phyloP scores from a whole-genome alignment of 2,797 vertebrate genomes.

The Anguilla pacifica region DNA sequence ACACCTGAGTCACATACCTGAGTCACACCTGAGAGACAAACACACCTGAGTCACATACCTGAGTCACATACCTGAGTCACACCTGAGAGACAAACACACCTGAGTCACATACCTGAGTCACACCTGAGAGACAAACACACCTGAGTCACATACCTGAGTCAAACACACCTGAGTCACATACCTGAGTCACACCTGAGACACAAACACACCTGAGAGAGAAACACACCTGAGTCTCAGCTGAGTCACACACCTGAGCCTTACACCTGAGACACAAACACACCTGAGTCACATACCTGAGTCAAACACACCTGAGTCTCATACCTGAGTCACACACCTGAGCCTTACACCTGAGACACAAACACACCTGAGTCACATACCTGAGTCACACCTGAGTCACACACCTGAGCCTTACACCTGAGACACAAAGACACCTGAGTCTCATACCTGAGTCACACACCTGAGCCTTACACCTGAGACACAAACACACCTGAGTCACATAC shows the following conservation, averaged over 20 bases:
- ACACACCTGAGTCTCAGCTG: constrained; percentile 73
- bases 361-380: neutral
- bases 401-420: constrained; percentile 71
- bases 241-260: neutral
- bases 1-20: neutral
- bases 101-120: constrained; percentile 70
- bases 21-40: constrained; percentile 71
- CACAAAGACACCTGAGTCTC: neutral
- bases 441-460: neutral
- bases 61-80: constrained; percentile 71
- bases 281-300: neutral
- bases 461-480: constrained; percentile 71
- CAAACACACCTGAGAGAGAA: neutral
- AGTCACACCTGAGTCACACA: constrained; percentile 72
- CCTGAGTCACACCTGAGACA: neutral
- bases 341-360: neutral
- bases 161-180: constrained; percentile 73
- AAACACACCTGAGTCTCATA: constrained; percentile 50
- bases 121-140: constrained; percentile 22
- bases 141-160: neutral
- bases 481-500: constrained; percentile 58
- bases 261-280: constrained; percentile 72
- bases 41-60: neutral
- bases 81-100: neutral
- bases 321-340: constrained; percentile 65